These are phyloP conservation scores for Panonychus citri DNA, from an alignment of 1,140 invertebrate species.

Conservation along the genomic window DNA sequence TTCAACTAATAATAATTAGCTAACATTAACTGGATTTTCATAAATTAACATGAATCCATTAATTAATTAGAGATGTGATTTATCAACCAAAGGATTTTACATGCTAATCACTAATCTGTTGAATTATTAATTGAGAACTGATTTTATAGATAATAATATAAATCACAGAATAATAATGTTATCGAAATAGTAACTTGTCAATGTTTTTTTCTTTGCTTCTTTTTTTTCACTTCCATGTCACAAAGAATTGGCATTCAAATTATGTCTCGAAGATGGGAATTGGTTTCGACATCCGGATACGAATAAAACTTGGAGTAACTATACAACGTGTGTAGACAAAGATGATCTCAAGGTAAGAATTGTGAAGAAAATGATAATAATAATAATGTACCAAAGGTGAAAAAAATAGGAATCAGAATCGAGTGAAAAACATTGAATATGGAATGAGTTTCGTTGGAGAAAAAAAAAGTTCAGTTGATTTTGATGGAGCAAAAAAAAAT, in stretches of 20 bases:
- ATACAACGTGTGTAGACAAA: conserved; percentile 57
- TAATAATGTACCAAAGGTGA: background rate
- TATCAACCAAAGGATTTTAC: too few species aligned
- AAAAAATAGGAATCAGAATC: background rate
- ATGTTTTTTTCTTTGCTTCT: background rate
- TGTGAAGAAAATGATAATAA: background rate
- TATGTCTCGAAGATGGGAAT: conserved; percentile 30
- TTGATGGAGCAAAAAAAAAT: too few species aligned
- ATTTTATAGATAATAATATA: too few species aligned
- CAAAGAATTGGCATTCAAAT: conserved; percentile 31
- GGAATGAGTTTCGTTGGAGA: background rate
- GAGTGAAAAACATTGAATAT: background rate
- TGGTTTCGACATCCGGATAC: conserved; percentile 32
- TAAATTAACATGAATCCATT: too few species aligned
- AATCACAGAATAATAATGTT: too few species aligned
- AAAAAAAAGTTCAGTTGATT: too few species aligned
- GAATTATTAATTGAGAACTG: too few species aligned
- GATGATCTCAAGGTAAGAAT: conserved; percentile 25
- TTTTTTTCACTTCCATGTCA: background rate
- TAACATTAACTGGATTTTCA: too few species aligned
- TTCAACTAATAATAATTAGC: too few species aligned
- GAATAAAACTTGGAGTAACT: conserved; percentile 48
- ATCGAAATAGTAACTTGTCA: background rate
- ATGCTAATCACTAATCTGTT: too few species aligned
- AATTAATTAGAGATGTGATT: too few species aligned